Conservation (phyloP, 2,888 invertebrate species). For the Elysia crispata region DNA sequence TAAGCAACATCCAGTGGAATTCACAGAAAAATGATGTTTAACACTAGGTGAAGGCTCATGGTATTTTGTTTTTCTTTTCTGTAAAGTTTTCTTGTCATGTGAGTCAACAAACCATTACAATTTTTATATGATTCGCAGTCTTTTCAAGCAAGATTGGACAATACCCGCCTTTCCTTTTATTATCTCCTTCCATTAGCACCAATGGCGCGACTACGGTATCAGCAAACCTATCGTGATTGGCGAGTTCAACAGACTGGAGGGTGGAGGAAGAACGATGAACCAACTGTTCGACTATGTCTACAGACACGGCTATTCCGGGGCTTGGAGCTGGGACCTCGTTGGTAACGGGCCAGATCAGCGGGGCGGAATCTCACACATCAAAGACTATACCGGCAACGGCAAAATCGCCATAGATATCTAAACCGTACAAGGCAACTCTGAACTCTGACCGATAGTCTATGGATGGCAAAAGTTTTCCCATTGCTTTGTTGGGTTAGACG, state of each 20-base stretch:
- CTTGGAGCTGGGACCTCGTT: slow-evolving; percentile 58
- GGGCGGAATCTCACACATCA: slow-evolving; percentile 34
- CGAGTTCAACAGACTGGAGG: slow-evolving; percentile 56
- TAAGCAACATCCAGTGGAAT: too few relatives aligned
- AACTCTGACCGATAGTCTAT: too few relatives aligned
- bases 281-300: slow-evolving; percentile 60
- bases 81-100: background rate
- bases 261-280: slow-evolving; percentile 52
- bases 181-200: slow-evolving; percentile 50
- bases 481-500: too few relatives aligned
- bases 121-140: too few relatives aligned
- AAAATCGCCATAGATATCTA: slow-evolving; percentile 1
- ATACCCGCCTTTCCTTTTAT: background rate
- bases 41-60: too few relatives aligned
- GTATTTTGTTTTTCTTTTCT: background rate
- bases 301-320: slow-evolving; percentile 59
- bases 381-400: slow-evolving; percentile 18
- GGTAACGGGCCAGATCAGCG: slow-evolving; percentile 21
- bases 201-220: slow-evolving; percentile 54
- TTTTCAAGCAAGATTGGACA: background rate
- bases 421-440: too few relatives aligned
- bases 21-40: too few relatives aligned
- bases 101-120: background rate
- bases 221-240: slow-evolving; percentile 62
- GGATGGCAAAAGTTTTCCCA: too few relatives aligned